phyloP scores from a whole-genome alignment of 53 echinoderm and acorn worm genomes.

The Apostichopus leukothele region DNA sequence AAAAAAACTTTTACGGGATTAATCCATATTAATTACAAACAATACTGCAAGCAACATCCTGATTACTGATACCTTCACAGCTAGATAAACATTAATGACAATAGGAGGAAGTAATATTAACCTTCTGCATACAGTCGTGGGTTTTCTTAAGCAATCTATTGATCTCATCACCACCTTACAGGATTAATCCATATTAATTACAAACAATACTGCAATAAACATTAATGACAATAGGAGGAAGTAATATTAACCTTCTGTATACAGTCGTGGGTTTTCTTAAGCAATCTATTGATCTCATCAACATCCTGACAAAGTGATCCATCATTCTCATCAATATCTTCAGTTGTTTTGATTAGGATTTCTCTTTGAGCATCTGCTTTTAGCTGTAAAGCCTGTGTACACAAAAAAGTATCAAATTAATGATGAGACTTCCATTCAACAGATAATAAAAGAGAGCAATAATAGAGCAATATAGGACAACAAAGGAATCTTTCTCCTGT shows the following conservation, averaged over 20 bases:
- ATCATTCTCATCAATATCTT: constrained; percentile 30
- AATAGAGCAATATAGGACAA: no score
- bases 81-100: not conserved
- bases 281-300: not conserved
- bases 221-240: not conserved
- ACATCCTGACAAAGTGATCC: constrained; percentile 2
- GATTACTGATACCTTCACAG: no score
- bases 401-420: no score
- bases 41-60: no score
- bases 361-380: constrained; percentile 45
- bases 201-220: not conserved
- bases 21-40: no score
- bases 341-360: constrained; percentile 17
- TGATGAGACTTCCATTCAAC: no score
- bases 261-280: not conserved
- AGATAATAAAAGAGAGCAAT: no score
- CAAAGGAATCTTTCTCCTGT: no score
- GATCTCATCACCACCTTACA: not conserved
- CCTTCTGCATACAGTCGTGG: constrained; percentile 5
- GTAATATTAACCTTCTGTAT: not conserved
- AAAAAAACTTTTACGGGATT: no score
- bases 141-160: not conserved
- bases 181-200: no score
- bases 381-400: constrained; percentile 26
- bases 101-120: not conserved